Percentiles rank a stretch among this genome's conserved stretches.
Conservation (phyloP, 1,140 invertebrate species). For the Dendrolimus kikuchii region DNA sequence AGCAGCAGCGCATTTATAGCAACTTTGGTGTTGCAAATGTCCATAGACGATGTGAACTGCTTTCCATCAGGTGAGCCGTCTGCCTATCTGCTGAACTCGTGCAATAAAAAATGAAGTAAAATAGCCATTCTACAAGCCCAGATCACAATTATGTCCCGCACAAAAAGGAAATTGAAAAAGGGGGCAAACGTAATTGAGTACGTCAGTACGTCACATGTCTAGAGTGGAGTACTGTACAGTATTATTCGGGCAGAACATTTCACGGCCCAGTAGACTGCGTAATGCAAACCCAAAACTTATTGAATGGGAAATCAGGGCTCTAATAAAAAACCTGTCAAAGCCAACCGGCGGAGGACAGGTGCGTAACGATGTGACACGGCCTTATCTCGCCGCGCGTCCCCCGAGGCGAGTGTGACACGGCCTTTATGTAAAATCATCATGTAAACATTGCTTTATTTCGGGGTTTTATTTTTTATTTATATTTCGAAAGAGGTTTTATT, state of each 20-base stretch:
- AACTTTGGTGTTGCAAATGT: too few species aligned
- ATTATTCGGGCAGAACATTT: constrained; percentile 36
- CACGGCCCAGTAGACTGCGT: constrained; percentile 43
- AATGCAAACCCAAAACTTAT: constrained; percentile 48
- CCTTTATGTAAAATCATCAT: too few species aligned
- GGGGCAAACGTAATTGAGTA: constrained; percentile 27
- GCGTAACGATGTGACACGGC: constrained; percentile 4
- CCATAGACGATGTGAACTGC: too few species aligned
- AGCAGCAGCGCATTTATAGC: too few species aligned
- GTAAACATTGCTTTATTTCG: too few species aligned
- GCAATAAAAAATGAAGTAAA: not conserved
- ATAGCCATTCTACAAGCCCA: constrained; percentile 1
- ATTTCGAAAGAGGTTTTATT: too few species aligned
- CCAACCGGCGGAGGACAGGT: constrained; percentile 39
- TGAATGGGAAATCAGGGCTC: constrained; percentile 46
- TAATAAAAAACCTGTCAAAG: constrained; percentile 57
- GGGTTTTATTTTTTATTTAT: too few species aligned
- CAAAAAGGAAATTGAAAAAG: constrained; percentile 5
- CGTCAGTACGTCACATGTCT: constrained; percentile 17
- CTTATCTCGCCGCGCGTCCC: not conserved
- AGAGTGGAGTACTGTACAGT: constrained; percentile 1
- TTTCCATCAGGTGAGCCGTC: too few species aligned
- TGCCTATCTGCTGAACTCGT: too few species aligned
- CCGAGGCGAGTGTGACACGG: not conserved
- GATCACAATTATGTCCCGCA: not conserved